Base-by-base conservation (phyloP, 2,113 vertebrate genomes). In the Crotalus horridus region DNA sequence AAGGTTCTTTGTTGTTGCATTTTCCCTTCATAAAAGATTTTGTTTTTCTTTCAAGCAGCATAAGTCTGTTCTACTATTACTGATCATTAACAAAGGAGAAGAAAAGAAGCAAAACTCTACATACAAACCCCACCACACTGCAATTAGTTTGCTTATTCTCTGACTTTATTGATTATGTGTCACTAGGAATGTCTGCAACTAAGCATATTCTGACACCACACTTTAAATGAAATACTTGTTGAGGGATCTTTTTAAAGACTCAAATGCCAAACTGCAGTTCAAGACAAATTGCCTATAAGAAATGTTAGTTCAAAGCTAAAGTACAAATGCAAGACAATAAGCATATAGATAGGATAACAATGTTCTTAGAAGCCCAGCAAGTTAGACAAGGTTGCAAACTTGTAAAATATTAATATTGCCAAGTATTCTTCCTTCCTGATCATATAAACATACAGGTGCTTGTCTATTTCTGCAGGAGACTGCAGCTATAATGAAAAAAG, bases 131-230 rank as follows among this genome's bases (percentile, higher is more conserved):
- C 2, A 87, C 1, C 29, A 0, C 26, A 1, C 53, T 11, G 20
- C 4, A 51, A 46, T 39, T 85, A 61, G 39, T 26, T 94, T 94
- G 87, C 26, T 20, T 33, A 55, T 90, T 86, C 46, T 9, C 20
- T 92, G n/a, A 91, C 9, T 2, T 92, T 89, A 91, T 17, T 85
- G 48, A 89, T 90, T 1, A 0, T 53, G 81, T 5, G 1, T 56
- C 64, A 93, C 61, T 85, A 93, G 85, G 91, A 95, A 94, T 43
- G 51, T n/a, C 51, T 87, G 29, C 33, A 92, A 88, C 58, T 87
- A 88, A 61, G 4, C 94, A 87, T 89, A 69, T 94, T 95, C 55
- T 95, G 85, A 93, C 87, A 95, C 64, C 23, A 92, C 8, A 56
- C 91, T 94, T 92, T 92, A 51, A 92, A 92, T 90, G 12, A 93